phyloP scores from a whole-genome alignment of 1,140 invertebrate species.

The Plodia interpunctella region DNA sequence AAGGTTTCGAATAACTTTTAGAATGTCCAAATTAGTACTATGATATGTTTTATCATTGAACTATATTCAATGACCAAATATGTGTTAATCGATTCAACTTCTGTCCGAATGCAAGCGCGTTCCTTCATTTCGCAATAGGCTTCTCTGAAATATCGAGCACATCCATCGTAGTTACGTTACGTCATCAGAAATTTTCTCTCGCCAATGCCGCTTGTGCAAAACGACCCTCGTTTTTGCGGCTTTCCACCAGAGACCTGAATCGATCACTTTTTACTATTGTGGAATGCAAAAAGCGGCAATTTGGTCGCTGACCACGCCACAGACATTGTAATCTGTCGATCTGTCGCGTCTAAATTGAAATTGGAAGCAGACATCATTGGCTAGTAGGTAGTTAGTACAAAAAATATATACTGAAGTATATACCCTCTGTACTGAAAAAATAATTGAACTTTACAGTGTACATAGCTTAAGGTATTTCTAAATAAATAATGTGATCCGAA shows the following conservation, averaged over 20 bases:
- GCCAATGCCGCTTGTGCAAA: slow-evolving; percentile 11
- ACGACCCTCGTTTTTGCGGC: slow-evolving; percentile 11
- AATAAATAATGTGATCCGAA: too few species aligned
- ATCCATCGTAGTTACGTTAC: slow-evolving; percentile 9
- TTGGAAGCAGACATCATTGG: neutral
- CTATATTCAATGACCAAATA: too few species aligned
- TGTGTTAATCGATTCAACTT: too few species aligned
- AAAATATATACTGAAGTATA: too few species aligned
- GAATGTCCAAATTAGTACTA: too few species aligned
- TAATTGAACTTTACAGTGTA: too few species aligned
- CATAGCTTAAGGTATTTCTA: too few species aligned
- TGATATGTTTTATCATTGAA: too few species aligned
- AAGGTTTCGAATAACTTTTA: too few species aligned
- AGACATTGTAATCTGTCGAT: neutral
- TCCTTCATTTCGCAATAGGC: neutral
- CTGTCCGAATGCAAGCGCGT: too few species aligned
- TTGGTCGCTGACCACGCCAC: neutral
- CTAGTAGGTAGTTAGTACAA: too few species aligned
- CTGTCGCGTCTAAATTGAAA: neutral
- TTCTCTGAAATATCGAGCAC: neutral
- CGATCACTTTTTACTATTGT: slow-evolving; percentile 4
- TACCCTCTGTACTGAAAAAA: too few species aligned
- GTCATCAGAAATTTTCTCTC: neutral
- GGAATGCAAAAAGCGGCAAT: slow-evolving; percentile 11
- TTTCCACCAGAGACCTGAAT: slow-evolving; percentile 6